Conservation (phyloP, 1,140 invertebrate species). For the Mesaphorura yosii region DNA sequence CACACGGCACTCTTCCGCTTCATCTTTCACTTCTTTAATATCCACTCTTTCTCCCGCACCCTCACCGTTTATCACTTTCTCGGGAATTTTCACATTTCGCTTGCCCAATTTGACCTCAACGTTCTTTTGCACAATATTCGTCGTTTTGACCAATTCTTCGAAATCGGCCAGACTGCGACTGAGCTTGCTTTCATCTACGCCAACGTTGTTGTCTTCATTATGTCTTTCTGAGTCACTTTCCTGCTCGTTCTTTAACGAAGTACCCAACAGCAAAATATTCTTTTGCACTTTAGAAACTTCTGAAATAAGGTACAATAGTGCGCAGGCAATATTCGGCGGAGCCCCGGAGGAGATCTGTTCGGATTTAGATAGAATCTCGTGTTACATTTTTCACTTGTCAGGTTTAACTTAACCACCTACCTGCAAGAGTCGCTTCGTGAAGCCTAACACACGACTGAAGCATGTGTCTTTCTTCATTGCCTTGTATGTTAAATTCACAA, state of each 20-base stretch:
- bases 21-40: conserved; percentile 31
- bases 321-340: conserved; percentile 54
- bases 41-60: conserved; percentile 6
- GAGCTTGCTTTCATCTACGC: background rate
- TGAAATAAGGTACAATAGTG: conserved; percentile 64
- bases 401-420: conserved; percentile 38
- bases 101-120: too few relatives aligned
- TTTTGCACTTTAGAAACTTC: conserved; percentile 46
- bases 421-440: conserved; percentile 82
- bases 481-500: conserved; percentile 78
- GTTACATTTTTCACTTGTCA: too few relatives aligned
- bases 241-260: conserved; percentile 25
- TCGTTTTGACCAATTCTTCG: conserved; percentile 13
- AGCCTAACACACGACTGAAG: conserved; percentile 58
- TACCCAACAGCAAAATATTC: conserved; percentile 25
- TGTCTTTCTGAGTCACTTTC: too few relatives aligned
- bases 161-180: background rate
- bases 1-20: conserved; percentile 22
- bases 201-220: background rate
- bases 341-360: conserved; percentile 41
- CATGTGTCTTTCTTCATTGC: conserved; percentile 68
- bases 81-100: too few relatives aligned
- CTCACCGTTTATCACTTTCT: too few relatives aligned
- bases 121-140: too few relatives aligned
- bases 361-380: too few relatives aligned